Conservation (phyloP, 2,888 invertebrate species). For the Drosophila sordidula region DNA sequence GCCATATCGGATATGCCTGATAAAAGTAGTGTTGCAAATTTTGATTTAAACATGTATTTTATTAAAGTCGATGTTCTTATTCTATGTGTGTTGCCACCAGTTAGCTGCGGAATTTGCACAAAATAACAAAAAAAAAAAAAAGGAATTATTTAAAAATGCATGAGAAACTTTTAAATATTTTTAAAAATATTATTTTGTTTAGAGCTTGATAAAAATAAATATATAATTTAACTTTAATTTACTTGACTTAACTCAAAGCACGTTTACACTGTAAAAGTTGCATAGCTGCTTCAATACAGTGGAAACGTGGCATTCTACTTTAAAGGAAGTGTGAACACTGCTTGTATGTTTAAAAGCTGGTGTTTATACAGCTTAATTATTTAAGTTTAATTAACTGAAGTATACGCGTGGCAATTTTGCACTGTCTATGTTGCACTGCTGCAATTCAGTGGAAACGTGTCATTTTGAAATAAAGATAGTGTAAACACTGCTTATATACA, state of each 20-base stretch:
- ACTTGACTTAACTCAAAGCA: background rate
- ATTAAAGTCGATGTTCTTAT: slow-evolving; percentile 14
- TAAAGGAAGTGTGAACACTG: background rate
- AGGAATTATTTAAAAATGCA: slow-evolving; percentile 30
- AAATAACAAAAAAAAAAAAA: slow-evolving; percentile 21
- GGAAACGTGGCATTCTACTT: background rate
- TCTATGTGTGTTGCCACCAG: slow-evolving; percentile 46
- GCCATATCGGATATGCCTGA: slow-evolving; percentile 38
- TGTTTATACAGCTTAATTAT: no score
- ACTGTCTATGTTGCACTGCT: no score
- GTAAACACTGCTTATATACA: no score
- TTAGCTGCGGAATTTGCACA: slow-evolving; percentile 79
- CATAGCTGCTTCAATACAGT: slow-evolving; percentile 4
- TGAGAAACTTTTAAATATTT: slow-evolving; percentile 14
- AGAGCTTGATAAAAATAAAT: slow-evolving; percentile 1
- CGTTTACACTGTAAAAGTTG: background rate
- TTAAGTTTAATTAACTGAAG: background rate
- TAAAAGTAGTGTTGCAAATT: slow-evolving; percentile 31
- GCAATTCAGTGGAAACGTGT: no score
- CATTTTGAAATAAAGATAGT: no score
- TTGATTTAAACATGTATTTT: slow-evolving; percentile 22
- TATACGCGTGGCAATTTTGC: no score
- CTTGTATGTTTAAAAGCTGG: background rate
- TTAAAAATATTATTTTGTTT: slow-evolving; percentile 6
- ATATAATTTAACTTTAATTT: background rate